These are phyloP conservation scores for Phocoena phocoena DNA, from an alignment of 2,113 vertebrate species.

Conservation along the genomic window DNA sequence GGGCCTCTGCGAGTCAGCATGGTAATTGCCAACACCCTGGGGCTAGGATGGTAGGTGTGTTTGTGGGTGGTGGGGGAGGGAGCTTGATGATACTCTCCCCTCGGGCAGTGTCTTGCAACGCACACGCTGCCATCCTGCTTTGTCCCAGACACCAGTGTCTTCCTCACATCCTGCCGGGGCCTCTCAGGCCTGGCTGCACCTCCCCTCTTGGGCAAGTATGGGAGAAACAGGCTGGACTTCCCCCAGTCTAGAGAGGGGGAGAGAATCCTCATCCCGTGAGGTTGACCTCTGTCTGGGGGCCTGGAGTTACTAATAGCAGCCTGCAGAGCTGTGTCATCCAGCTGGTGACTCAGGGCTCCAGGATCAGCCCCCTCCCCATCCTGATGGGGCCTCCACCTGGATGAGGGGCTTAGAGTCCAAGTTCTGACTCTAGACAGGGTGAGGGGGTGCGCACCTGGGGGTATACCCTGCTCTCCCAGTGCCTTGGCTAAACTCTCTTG, in stretches of 20 bases:
- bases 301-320: constrained; percentile 60
- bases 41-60: neutral
- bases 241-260: constrained; percentile 6
- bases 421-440: neutral
- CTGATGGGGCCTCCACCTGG: neutral
- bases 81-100: neutral
- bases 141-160: constrained; percentile 52
- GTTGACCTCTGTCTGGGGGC: constrained; percentile 33
- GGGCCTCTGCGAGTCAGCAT: neutral
- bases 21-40: constrained; percentile 26
- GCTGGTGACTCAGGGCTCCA: constrained; percentile 65
- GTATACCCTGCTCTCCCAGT: neutral
- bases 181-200: neutral
- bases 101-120: neutral
- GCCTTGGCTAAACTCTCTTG: constrained; percentile 42
- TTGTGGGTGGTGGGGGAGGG: neutral
- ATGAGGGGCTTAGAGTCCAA: neutral
- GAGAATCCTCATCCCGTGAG: constrained; percentile 61
- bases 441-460: neutral
- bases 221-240: constrained; percentile 61
- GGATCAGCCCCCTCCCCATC: neutral
- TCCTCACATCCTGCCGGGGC: constrained; percentile 58
- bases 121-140: neutral
- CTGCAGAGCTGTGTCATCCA: constrained; percentile 61
- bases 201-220: neutral